A percentile compares a stretch with the other conserved stretches of the same genome.
Evolutionary conservation across 2,113 vertebrate species (phyloP).

Genomic region (Toxotes chatareus): DNA sequence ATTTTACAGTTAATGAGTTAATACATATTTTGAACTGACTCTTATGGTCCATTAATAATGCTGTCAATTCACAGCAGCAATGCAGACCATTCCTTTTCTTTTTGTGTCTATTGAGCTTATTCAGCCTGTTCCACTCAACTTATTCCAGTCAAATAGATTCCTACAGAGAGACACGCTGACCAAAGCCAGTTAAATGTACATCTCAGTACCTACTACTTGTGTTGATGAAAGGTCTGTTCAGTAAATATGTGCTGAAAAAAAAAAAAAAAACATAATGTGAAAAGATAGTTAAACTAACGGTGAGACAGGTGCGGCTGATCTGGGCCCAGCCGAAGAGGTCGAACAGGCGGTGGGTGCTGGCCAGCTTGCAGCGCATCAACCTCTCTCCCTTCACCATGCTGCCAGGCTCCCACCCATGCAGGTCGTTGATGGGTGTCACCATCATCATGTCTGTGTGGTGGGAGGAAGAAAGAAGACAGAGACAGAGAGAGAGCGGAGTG

Average conservation of each 20-base stretch:
- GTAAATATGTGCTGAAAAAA: neutral
- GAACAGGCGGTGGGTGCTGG: conserved; percentile 93
- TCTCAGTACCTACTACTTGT: neutral
- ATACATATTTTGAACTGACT: neutral
- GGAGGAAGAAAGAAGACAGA: neutral
- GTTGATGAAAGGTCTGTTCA: neutral
- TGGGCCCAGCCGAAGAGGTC: conserved; percentile 96
- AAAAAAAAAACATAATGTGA: neutral
- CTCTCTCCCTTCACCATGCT: conserved; percentile 94
- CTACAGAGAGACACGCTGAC: neutral
- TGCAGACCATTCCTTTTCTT: neutral
- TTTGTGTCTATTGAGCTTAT: neutral
- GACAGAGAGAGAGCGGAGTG: neutral
- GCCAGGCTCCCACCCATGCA: conserved; percentile 87
- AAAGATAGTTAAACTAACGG: conserved; percentile 80
- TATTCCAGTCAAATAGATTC: too few species aligned
- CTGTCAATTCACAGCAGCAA: neutral
- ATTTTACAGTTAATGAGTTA: too few species aligned
- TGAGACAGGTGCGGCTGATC: conserved; percentile 89
- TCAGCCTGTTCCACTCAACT: too few species aligned
- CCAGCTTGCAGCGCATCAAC: conserved; percentile 95
- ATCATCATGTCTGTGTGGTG: conserved; percentile 86
- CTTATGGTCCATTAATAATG: neutral
- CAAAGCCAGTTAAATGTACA: neutral
- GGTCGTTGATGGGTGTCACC: conserved; percentile 94